A percentile compares a stretch with the other conserved stretches of the same genome.
Conservation (phyloP, 1,140 invertebrate genomes). For the Brachionus koreanus region DNA sequence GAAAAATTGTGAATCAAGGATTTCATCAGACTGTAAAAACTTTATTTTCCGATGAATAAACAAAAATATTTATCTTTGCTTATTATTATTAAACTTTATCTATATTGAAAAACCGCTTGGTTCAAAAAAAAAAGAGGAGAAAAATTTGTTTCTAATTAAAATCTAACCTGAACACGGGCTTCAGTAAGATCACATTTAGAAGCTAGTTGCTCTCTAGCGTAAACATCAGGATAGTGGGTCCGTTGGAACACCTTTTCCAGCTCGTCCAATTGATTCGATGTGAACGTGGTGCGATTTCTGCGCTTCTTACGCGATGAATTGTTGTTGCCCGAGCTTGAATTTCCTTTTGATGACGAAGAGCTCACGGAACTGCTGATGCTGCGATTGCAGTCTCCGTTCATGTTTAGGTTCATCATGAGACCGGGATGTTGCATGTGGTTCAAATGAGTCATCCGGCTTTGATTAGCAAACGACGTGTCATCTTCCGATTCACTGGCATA, state of each 20-base stretch:
- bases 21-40: slow-evolving; percentile 13
- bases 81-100: not conserved
- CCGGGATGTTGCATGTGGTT: slow-evolving; percentile 11
- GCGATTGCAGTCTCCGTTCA: slow-evolving; percentile 14
- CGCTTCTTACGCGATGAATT: slow-evolving; percentile 43
- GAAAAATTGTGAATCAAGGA: not conserved
- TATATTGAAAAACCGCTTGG: not conserved
- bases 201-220: slow-evolving; percentile 86
- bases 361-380: slow-evolving; percentile 34
- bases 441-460: not conserved
- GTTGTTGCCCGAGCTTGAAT: not conserved
- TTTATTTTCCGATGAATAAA: not conserved
- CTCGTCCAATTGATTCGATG: slow-evolving; percentile 88
- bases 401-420: slow-evolving; percentile 39
- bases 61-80: slow-evolving; percentile 7
- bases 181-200: slow-evolving; percentile 57
- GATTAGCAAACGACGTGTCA: not conserved
- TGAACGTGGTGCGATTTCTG: slow-evolving; percentile 77
- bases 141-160: not conserved
- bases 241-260: slow-evolving; percentile 86
- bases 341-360: not conserved
- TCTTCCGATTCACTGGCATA: slow-evolving; percentile 31
- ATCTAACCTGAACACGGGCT: slow-evolving; percentile 56
- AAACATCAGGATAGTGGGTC: slow-evolving; percentile 92
- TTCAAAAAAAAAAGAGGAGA: not conserved